Conservation (phyloP, 2,888 invertebrate genomes). For the Athalia cordata region DNA sequence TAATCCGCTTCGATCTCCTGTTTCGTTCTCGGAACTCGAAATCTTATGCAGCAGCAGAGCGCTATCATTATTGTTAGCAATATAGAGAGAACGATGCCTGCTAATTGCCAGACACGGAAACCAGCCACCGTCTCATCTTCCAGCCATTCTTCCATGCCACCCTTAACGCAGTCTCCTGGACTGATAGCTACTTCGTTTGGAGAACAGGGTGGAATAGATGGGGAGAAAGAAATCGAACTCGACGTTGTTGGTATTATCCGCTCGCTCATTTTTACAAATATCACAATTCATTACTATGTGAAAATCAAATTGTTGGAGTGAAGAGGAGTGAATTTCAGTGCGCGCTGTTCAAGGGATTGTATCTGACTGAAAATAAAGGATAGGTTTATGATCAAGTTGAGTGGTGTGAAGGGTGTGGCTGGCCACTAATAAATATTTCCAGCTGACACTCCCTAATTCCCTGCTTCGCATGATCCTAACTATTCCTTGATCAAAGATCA, state of each 20-base stretch:
- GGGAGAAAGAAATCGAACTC: slow-evolving; percentile 39
- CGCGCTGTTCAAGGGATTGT: neutral
- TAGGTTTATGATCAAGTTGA: slow-evolving; percentile 34
- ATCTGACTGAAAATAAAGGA: slow-evolving; percentile 16
- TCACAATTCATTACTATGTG: neutral
- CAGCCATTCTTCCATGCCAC: slow-evolving; percentile 79
- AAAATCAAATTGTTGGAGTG: neutral
- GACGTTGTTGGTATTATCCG: slow-evolving; percentile 5
- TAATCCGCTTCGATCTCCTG: slow-evolving; percentile 97
- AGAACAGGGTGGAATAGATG: slow-evolving; percentile 58
- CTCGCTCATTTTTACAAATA: slow-evolving; percentile 7
- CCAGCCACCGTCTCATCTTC: slow-evolving; percentile 82
- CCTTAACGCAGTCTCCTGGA: slow-evolving; percentile 62
- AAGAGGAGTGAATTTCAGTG: neutral
- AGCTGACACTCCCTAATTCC: slow-evolving; percentile 61
- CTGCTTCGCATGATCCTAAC: slow-evolving; percentile 48
- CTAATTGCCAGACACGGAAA: slow-evolving; percentile 86
- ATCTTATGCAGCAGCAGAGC: slow-evolving; percentile 92
- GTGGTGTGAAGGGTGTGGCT: slow-evolving; percentile 60
- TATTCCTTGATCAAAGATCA: slow-evolving; percentile 43
- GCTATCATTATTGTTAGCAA: slow-evolving; percentile 76
- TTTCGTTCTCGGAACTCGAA: slow-evolving; percentile 94
- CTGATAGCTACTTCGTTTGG: slow-evolving; percentile 57
- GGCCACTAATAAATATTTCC: slow-evolving; percentile 61
- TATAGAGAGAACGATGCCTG: slow-evolving; percentile 66